Conservation (phyloP, 1,140 invertebrate genomes). For the Ceratoteleas bidentatus region DNA sequence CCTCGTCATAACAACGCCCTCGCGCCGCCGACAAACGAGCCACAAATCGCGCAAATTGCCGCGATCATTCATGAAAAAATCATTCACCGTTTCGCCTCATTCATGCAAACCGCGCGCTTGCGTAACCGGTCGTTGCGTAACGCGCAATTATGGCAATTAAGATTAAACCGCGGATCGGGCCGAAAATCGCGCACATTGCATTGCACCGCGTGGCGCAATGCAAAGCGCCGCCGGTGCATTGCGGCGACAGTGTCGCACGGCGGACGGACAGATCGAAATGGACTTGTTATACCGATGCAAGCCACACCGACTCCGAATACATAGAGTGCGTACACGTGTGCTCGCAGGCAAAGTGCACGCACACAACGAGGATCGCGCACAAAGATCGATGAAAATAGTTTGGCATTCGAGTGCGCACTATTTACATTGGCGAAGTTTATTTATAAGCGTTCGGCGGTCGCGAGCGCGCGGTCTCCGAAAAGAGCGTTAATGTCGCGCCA, state of each 20-base stretch:
- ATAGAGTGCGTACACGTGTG: conserved; percentile 20
- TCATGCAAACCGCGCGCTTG: background rate
- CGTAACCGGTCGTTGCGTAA: too few relatives aligned
- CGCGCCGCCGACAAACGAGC: too few relatives aligned
- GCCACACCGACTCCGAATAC: too few relatives aligned
- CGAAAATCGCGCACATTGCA: background rate
- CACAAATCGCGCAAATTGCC: background rate
- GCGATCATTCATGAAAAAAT: too few relatives aligned
- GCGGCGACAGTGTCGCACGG: conserved; percentile 35
- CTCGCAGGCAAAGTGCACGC: conserved; percentile 10
- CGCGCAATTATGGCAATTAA: too few relatives aligned
- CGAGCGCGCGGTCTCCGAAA: conserved; percentile 68
- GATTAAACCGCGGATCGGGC: too few relatives aligned
- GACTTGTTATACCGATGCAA: conserved; percentile 30
- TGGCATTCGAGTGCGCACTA: conserved; percentile 77
- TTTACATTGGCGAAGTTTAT: conserved; percentile 79
- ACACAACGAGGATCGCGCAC: conserved; percentile 20
- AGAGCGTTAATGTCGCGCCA: conserved; percentile 31
- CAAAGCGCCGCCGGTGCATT: background rate
- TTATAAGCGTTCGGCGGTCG: conserved; percentile 75
- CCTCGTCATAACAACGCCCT: too few relatives aligned
- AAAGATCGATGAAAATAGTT: conserved; percentile 77
- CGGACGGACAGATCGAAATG: conserved; percentile 20
- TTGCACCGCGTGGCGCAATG: conserved; percentile 30
- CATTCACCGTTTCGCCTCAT: background rate